Base-by-base conservation (phyloP, 2,113 vertebrate species). In the Hepsetus odoe region DNA sequence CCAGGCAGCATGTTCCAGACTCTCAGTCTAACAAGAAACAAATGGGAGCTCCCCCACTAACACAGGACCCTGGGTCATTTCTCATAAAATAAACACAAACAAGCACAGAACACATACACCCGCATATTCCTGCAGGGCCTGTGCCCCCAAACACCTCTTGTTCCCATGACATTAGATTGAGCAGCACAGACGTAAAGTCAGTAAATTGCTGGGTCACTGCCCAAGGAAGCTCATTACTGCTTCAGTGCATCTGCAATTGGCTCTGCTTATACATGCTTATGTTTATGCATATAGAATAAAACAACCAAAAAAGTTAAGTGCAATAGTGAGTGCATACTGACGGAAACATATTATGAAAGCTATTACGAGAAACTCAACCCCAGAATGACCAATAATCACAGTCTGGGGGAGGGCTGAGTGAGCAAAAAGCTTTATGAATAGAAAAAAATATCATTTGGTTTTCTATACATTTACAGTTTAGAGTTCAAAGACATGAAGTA, bases 1-100 rank as follows among this genome's bases (percentile, higher is more conserved):
- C 67, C 32, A 33, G 18, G 62, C 20, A 46, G 40, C 53, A 40
- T 62, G 32, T 74, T 78, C 64, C 74, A 32, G 18, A 24, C 71
- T 73, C 64, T n/a, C 40, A 2, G 18, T 40, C 38, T 74, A 74
- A 44, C 51, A 38, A 74, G 56, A 82, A 79, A 51, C 76, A 69
- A 79, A 74, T 77, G 65, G 51, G 61, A 55, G 40, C 64, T 44
- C 65, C 64, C 33, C 65, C 38, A 58, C 66, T 74, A 56, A 68
- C 72, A 68, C 24, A 33, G 40, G 76, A 22, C 55, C 28, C 35
- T 28, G 56, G 69, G 51, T 55, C 49, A 26, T 10, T 79, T 35
- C 70, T 46, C 51, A 44, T 42, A 61, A 38, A 59, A 32, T 5
- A 67, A 42, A 73, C 62, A 40, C 9, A 62, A 67, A 74, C 65